A percentile compares a stretch with the other conserved stretches of the same genome.
Evolutionary conservation across 1,140 invertebrate genomes (phyloP).

Genomic region (Mya arenaria): DNA sequence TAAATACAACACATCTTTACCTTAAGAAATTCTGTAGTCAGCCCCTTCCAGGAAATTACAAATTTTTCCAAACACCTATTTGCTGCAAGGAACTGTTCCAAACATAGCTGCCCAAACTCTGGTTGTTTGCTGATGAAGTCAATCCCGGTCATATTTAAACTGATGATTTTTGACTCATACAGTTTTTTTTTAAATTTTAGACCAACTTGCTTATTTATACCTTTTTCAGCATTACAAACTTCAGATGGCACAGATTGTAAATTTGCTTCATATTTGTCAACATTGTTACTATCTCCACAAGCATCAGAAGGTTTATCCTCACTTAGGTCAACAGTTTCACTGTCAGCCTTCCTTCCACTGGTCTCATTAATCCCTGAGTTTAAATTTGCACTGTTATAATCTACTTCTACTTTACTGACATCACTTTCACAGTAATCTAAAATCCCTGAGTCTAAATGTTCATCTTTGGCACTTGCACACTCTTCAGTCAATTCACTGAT

Average conservation of each 20-base stretch:
- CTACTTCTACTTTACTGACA: no score
- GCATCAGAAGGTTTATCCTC: neutral
- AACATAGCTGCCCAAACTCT: conserved; percentile 27
- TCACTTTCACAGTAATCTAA: no score
- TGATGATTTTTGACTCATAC: conserved; percentile 19
- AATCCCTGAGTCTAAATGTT: no score
- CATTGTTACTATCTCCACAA: neutral
- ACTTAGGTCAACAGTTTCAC: neutral
- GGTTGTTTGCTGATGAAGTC: neutral
- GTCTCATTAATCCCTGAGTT: neutral
- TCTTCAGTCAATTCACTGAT: no score
- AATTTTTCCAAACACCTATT: conserved; percentile 32
- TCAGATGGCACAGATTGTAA: neutral
- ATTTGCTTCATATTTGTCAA: neutral
- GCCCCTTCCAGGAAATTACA: conserved; percentile 23
- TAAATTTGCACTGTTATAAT: no score
- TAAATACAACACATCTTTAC: neutral
- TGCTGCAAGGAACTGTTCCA: conserved; percentile 14
- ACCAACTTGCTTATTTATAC: neutral
- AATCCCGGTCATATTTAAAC: conserved; percentile 16
- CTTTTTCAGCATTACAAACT: neutral
- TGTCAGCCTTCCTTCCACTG: neutral
- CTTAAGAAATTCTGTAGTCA: conserved; percentile 20
- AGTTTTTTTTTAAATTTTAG: neutral
- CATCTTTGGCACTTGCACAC: no score